Conservation (phyloP, 2,888 invertebrate genomes). For the Eubasilissa splendida region DNA sequence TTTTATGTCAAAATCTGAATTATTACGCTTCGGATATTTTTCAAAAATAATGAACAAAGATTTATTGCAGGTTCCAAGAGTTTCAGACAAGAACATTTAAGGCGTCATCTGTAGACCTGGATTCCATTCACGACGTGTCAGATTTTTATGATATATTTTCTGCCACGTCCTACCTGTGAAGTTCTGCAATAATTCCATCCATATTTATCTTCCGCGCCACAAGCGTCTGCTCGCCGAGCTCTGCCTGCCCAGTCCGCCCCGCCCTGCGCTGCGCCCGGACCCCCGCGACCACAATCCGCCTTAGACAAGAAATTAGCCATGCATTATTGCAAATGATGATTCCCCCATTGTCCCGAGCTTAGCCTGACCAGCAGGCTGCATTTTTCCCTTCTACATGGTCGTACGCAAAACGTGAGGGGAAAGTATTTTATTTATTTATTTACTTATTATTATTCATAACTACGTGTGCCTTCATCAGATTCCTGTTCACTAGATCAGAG, state of each 20-base stretch:
- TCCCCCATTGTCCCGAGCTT: conserved; percentile 40
- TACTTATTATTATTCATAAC: too few species aligned
- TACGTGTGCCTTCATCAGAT: too few species aligned
- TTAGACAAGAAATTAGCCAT: conserved; percentile 51
- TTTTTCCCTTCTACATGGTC: conserved; percentile 6
- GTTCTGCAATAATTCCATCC: background rate
- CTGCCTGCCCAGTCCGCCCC: background rate
- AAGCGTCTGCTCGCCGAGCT: background rate
- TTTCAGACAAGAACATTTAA: too few species aligned
- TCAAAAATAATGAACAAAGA: too few species aligned
- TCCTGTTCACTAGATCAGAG: too few species aligned
- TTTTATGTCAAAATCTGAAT: too few species aligned
- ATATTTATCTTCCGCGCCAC: background rate
- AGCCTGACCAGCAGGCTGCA: conserved; percentile 26
- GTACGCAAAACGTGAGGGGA: too few species aligned
- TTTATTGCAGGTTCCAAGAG: too few species aligned
- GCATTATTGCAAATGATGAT: conserved; percentile 52
- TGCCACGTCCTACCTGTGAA: background rate
- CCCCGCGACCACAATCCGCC: conserved; percentile 27
- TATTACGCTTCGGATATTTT: too few species aligned
- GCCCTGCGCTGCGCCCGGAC: conserved; percentile 27
- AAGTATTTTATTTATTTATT: too few species aligned
- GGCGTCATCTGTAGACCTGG: background rate
- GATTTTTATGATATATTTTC: conserved; percentile 10
- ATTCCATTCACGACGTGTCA: background rate